Conservation (phyloP, 2,113 vertebrate genomes). For the Mungos mungo region DNA sequence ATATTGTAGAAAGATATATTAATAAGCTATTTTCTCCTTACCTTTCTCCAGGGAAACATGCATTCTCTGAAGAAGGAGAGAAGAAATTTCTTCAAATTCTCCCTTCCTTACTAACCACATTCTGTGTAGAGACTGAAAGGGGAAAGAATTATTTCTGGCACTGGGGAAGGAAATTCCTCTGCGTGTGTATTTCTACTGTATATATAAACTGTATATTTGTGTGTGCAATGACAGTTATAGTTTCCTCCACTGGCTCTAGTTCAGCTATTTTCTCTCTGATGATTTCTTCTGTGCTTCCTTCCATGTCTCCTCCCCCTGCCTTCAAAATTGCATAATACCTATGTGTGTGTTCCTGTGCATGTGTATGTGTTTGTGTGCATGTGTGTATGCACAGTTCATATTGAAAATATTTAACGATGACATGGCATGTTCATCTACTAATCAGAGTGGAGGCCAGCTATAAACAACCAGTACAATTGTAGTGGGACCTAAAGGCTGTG, state of each 20-base stretch:
- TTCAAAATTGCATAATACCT: neutral
- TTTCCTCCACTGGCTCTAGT: constrained; percentile 1
- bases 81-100: constrained; percentile 16
- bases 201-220: neutral
- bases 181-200: neutral
- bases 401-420: neutral
- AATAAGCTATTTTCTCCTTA: neutral
- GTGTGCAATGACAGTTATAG: neutral
- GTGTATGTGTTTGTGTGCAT: neutral
- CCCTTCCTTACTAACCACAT: constrained; percentile 22
- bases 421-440: neutral
- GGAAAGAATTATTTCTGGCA: constrained; percentile 8
- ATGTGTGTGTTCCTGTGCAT: neutral
- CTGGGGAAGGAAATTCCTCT: neutral
- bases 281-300: constrained; percentile 41
- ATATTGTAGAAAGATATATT: neutral
- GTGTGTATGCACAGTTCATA: neutral
- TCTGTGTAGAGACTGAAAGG: constrained; percentile 30
- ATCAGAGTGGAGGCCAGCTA: neutral
- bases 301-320: neutral
- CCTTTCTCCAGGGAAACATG: neutral
- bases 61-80: constrained; percentile 5
- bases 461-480: neutral
- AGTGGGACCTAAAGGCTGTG: neutral
- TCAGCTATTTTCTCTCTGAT: neutral